phyloP scores from a whole-genome alignment of 2,888 invertebrate genomes.

The Hypsopygia costalis region DNA sequence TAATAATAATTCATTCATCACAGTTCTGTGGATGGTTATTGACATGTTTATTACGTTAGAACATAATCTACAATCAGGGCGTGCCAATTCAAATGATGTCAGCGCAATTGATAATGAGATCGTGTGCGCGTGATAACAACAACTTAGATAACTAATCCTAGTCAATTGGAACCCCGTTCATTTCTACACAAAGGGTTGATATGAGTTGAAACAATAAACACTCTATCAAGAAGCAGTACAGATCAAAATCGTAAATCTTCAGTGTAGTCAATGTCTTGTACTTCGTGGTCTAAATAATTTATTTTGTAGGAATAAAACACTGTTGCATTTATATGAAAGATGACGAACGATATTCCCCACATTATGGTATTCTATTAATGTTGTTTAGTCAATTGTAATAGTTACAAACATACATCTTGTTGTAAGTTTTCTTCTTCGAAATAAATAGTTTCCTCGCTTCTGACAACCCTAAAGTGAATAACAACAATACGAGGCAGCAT shows the following conservation, averaged over 20 bases:
- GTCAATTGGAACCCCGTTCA: constrained; percentile 25
- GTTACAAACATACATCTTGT: no score
- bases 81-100: constrained; percentile 18
- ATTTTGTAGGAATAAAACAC: no score
- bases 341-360: no score
- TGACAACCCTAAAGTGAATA: no score
- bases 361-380: no score
- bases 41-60: constrained; percentile 10
- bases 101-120: constrained; percentile 31
- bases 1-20: no score
- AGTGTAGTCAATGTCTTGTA: no score
- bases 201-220: background rate
- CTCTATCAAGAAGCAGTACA: background rate
- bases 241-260: background rate
- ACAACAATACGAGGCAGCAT: no score
- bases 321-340: no score
- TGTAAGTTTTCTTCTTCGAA: no score
- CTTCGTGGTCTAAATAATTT: constrained; percentile 32
- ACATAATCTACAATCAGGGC: constrained; percentile 14
- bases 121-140: constrained; percentile 34
- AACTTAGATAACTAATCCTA: constrained; percentile 44
- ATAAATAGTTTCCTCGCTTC: no score
- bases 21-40: background rate
- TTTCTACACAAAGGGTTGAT: background rate
- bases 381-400: no score